Percentiles rank a stretch among this genome's conserved stretches.
phyloP scores from a whole-genome alignment of 1,140 invertebrate species.

The Ips nitidus region DNA sequence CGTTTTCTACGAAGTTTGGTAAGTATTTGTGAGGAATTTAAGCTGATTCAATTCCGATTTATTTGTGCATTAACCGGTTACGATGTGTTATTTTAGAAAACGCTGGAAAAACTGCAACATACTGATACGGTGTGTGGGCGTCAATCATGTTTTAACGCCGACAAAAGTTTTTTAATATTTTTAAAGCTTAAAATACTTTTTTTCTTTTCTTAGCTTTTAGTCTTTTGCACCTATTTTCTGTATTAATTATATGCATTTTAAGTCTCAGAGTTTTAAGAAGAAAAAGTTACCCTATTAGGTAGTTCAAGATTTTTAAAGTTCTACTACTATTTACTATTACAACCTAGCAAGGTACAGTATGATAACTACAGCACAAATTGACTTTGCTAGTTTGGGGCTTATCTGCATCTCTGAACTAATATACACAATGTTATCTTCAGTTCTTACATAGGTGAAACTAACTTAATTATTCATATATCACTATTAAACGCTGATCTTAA shows the following conservation, averaged over 20 bases:
- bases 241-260: background rate
- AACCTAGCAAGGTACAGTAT: no score
- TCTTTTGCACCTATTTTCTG: background rate
- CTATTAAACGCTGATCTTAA: no score
- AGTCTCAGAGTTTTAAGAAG: background rate
- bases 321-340: background rate
- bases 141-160: conserved; percentile 14
- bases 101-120: conserved; percentile 37
- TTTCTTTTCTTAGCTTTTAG: background rate
- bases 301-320: background rate
- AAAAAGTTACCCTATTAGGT: background rate
- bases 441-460: no score
- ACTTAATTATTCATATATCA: no score
- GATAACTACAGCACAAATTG: no score
- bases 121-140: conserved; percentile 44
- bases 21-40: conserved; percentile 21
- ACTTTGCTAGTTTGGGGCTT: no score
- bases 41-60: background rate
- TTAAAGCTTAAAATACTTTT: background rate
- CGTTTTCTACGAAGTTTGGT: conserved; percentile 37
- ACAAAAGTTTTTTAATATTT: background rate
- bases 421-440: no score
- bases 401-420: no score
- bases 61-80: conserved; percentile 7
- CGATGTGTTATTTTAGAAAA: conserved; percentile 37